Base-by-base conservation (phyloP, 37 sponge, comb jelly and placozoan genomes). In the Halichondria panicea region DNA sequence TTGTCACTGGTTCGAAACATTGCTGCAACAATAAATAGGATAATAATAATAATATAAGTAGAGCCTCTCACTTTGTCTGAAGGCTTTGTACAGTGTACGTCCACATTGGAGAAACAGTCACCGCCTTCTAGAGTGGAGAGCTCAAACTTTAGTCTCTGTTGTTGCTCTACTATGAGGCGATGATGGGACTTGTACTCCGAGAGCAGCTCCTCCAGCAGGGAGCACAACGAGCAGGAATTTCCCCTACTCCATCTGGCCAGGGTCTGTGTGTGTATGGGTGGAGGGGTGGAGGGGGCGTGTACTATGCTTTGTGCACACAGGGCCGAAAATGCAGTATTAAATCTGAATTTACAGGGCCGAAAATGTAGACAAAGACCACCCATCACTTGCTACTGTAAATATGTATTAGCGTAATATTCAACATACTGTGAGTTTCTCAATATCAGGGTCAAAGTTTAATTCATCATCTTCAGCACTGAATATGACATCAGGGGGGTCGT, bases 401-500 rank as follows among this genome's bases (percentile, higher is more conserved):
- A 9, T 24, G 63, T 11, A 25, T 33, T 67, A 9, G 7, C 9
- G 13, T n/a, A n/a, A n/a, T n/a, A 9, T 12, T 3, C 5, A 30
- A 28, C 73, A 43, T 68, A 87, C 92, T 13, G 56, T 22, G 24
- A 92, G 77, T 27, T 84, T 50, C 21, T 92, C 86, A 21, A 85
- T 63, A 19, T 88, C 37, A 27, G 93, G 93, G 21, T 52, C 67
- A 62, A 92, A 92, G 18, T 84, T 70, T 31, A 43, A 41, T 11
- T 31, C 3, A 7, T 89, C 81, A 42, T 89, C 81, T n/a, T 83
- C 64, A 31, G 65, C 28, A 43, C 81, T 68, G 50, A 91, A 87
- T 22, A 94, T 69, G 31, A 94, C 63, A 61, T 94, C 95, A 2
- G 95, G 95, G 9, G 95, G 89, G 4, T 64, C 69, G 34, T 61